phyloP scores from a whole-genome alignment of 2,113 vertebrate genomes.

The Drymodes brunneopygia region DNA sequence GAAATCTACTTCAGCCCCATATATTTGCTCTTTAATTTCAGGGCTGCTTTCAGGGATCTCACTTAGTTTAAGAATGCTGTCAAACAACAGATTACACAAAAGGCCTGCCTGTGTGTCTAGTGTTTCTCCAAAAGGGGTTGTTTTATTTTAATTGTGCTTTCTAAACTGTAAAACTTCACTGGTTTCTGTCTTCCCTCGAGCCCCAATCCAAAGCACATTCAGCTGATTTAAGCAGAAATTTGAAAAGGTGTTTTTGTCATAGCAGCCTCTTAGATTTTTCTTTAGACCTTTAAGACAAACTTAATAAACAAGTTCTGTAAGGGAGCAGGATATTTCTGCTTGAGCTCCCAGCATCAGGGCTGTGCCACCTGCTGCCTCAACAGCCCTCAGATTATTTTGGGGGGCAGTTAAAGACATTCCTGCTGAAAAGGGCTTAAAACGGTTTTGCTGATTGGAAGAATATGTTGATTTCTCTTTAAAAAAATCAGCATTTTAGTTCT shows the following conservation, averaged over 20 bases:
- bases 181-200: neutral
- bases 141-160: neutral
- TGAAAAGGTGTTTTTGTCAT: neutral
- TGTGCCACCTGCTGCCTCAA: neutral
- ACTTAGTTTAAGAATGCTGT: neutral
- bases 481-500: neutral
- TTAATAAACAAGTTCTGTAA: neutral
- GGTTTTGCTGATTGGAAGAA: neutral
- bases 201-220: neutral
- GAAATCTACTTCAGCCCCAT: neutral
- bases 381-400: neutral
- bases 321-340: neutral
- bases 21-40: constrained; percentile 16
- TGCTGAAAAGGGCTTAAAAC: neutral
- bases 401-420: neutral
- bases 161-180: neutral
- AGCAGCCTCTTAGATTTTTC: neutral
- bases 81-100: neutral
- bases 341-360: neutral
- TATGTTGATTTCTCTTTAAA: neutral
- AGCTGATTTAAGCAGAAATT: neutral
- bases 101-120: neutral
- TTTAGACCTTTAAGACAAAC: neutral
- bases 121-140: neutral
- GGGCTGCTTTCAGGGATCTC: neutral